Conservation (phyloP, 2,888 invertebrate species). For the Amorpha juglandis region DNA sequence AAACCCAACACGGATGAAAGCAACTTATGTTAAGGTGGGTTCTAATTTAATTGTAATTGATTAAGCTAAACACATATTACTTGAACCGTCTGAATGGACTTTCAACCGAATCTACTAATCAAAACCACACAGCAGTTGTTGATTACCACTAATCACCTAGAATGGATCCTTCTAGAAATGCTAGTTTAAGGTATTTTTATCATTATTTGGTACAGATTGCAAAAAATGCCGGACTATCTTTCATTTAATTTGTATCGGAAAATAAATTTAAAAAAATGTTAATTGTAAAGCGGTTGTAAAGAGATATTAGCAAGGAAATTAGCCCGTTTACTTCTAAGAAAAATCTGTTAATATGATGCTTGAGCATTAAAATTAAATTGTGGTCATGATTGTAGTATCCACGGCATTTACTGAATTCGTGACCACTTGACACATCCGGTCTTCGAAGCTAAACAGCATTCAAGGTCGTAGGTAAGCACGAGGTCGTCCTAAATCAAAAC, state of each 20-base stretch:
- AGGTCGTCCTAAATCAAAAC: constrained; percentile 22
- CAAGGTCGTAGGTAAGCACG: constrained; percentile 17
- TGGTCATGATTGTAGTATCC: not conserved
- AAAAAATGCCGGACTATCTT: not conserved
- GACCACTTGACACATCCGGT: constrained; percentile 5
- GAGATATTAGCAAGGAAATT: too few relatives aligned
- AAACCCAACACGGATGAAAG: not conserved
- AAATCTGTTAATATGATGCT: not conserved
- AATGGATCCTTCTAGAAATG: too few relatives aligned
- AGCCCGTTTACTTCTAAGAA: not conserved
- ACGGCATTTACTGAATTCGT: not conserved
- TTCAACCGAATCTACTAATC: too few relatives aligned
- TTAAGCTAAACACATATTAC: not conserved
- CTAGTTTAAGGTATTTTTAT: not conserved
- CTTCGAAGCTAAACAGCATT: not conserved
- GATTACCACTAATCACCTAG: too few relatives aligned
- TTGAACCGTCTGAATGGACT: too few relatives aligned
- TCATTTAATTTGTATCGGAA: too few relatives aligned
- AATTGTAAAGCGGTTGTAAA: too few relatives aligned
- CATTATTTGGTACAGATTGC: not conserved
- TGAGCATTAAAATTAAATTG: not conserved
- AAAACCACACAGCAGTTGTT: too few relatives aligned
- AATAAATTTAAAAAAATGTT: too few relatives aligned
- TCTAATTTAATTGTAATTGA: too few relatives aligned
- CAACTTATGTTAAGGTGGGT: too few relatives aligned